Evolutionary conservation across 2,888 invertebrate genomes (phyloP).

Genomic region (Caenorhabditis wallacei): DNA sequence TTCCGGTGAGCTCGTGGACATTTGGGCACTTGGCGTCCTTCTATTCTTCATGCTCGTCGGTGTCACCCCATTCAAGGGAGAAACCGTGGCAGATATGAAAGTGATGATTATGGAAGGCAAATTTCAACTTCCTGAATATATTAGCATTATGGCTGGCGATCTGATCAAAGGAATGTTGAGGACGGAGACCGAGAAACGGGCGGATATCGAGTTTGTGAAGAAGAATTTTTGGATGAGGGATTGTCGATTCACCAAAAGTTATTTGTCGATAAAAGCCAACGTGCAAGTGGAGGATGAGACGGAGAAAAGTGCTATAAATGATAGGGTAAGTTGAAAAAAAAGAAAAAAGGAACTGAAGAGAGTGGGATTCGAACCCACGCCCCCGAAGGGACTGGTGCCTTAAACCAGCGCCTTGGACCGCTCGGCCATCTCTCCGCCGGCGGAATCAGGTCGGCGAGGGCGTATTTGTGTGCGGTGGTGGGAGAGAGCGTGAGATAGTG

Average conservation of each 20-base stretch:
- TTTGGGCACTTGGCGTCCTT: slow-evolving; percentile 88
- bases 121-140: slow-evolving; percentile 78
- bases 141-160: slow-evolving; percentile 73
- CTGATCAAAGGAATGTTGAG: slow-evolving; percentile 78
- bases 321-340: slow-evolving; percentile 56
- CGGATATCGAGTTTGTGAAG: slow-evolving; percentile 84
- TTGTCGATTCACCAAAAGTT: slow-evolving; percentile 84
- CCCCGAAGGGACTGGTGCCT: slow-evolving; percentile 90
- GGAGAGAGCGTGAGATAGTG: background rate
- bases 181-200: slow-evolving; percentile 83
- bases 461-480: background rate
- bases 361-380: slow-evolving; percentile 93
- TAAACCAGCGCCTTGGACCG: slow-evolving; percentile 93
- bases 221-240: slow-evolving; percentile 86
- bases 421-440: slow-evolving; percentile 87
- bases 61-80: slow-evolving; percentile 90
- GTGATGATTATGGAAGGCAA: slow-evolving; percentile 76
- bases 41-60: slow-evolving; percentile 89
- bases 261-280: slow-evolving; percentile 82
- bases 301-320: slow-evolving; percentile 72
- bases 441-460: background rate
- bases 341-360: slow-evolving; percentile 68
- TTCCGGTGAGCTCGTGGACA: slow-evolving; percentile 86
- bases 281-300: slow-evolving; percentile 80
- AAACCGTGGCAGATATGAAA: slow-evolving; percentile 88